A percentile compares a stretch with the other conserved stretches of the same genome.
Evolutionary conservation across 1,140 invertebrate genomes (phyloP).

Genomic region (Apolygus lucorum): DNA sequence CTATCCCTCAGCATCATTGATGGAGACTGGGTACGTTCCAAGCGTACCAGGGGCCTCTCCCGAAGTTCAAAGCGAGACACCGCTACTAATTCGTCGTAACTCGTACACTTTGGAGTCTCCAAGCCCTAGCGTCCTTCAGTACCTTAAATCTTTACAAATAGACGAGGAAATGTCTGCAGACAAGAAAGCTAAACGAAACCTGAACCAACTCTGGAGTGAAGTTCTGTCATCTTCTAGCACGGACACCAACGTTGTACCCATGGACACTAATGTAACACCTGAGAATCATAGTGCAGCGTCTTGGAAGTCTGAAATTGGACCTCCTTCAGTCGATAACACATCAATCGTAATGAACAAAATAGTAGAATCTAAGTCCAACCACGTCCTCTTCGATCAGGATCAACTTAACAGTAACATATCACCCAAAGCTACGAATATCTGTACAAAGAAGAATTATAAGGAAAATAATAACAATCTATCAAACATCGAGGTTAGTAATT

Average conservation of each 20-base stretch:
- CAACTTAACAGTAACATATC: too few species aligned
- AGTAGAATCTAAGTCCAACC: too few species aligned
- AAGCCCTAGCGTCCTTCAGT: constrained; percentile 19
- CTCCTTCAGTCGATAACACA: too few species aligned
- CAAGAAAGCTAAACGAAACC: not conserved
- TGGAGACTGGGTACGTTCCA: not conserved
- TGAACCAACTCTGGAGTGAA: not conserved
- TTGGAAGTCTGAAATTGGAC: not conserved
- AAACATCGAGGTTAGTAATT: too few species aligned
- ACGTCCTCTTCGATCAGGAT: too few species aligned
- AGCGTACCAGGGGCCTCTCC: not conserved
- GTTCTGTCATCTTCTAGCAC: not conserved
- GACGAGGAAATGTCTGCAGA: not conserved
- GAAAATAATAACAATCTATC: too few species aligned
- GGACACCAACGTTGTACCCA: not conserved
- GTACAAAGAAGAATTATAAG: too few species aligned
- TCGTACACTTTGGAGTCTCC: constrained; percentile 25
- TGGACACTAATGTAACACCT: too few species aligned
- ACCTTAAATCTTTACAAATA: constrained; percentile 11
- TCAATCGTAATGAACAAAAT: too few species aligned
- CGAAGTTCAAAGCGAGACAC: not conserved
- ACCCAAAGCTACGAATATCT: too few species aligned
- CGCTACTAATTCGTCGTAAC: constrained; percentile 20
- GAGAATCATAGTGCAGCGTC: not conserved
- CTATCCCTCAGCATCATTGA: not conserved